Evolutionary conservation across 2,113 vertebrate genomes (phyloP), one percentile per base, ranked within the genome.

Genomic region (Notarius lentiginosus): DNA sequence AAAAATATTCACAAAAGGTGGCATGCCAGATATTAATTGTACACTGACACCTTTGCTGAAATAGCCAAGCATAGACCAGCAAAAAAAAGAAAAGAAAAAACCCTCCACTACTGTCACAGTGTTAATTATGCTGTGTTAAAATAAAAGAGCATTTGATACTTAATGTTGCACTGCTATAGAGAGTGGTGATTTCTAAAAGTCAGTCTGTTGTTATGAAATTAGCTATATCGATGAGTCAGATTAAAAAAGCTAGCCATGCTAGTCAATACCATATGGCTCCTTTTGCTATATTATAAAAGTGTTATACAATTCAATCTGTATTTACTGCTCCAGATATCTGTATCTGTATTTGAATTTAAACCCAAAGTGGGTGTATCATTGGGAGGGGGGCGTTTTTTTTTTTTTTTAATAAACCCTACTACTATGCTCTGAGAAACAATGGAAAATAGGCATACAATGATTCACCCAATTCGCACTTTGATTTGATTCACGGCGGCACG

Each of bases 61-160:
- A 60, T 80, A 60, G 2, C 72, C 9, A 10, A 24, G 72, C 34
- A 75, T 18, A 75, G 72, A 49, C 34, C 18, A 75, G 4, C 22
- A 1, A 49, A 49, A 49, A 49, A 75, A 22, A 34, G 5, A 70
- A 73, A 41, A 41, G 2, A 41, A 41, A 41, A 41, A 41, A 41
- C 2, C 51, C 34, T 75, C 34, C 34, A 72, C 2, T 47, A 72
- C 18, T 41, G 68, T 70, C 55, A 41, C 79, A 82, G 58, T 61
- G 58, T 63, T 82, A 22, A 82, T 82, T 82, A 82, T 47, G 41
- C 58, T 49, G 41, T 65, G 80, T 83, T 83, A 53, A 68, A 30
- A 66, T 63, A 49, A 70, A 76, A 76, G 0, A 27, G 12, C 34
- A 47, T 22, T 47, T 73, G 7, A 24, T 75, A 49, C 8, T 49